Conservation (phyloP, 2,113 vertebrate genomes). For the Anarhynchus alexandrinus region DNA sequence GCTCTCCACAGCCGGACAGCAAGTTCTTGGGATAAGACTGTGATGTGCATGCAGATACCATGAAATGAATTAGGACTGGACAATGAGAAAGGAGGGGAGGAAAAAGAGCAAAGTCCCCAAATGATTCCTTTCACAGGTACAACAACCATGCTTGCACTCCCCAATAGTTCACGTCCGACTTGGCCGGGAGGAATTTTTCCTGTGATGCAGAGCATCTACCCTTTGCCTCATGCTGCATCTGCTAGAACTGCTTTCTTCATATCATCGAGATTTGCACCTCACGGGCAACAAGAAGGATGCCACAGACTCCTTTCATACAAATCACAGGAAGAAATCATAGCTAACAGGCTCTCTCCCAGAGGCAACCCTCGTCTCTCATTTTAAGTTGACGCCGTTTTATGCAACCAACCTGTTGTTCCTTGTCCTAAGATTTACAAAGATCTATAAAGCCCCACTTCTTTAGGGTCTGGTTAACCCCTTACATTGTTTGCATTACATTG, state of each 20-base stretch:
- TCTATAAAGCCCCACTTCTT: background rate
- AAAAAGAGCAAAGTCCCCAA: background rate
- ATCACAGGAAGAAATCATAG: background rate
- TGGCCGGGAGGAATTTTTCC: background rate
- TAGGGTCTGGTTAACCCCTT: background rate
- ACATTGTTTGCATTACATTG: background rate
- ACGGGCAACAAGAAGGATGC: background rate
- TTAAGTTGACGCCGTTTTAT: rapidly evolving
- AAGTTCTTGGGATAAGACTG: background rate
- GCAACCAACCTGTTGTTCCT: background rate
- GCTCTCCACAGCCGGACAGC: background rate
- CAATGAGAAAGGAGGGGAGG: background rate
- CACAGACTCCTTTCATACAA: background rate
- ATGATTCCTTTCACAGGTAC: background rate
- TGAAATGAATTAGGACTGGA: background rate
- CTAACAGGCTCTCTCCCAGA: background rate
- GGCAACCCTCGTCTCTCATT: background rate
- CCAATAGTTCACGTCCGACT: background rate
- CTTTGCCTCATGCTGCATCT: background rate
- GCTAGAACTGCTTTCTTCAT: background rate
- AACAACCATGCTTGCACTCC: background rate
- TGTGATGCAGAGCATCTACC: background rate
- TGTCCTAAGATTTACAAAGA: background rate
- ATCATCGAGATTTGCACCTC: background rate
- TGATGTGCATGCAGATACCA: background rate